A percentile compares a stretch with the other conserved stretches of the same genome.
phyloP scores from a whole-genome alignment of 1,140 invertebrate genomes.

The Drosophila bocki region DNA sequence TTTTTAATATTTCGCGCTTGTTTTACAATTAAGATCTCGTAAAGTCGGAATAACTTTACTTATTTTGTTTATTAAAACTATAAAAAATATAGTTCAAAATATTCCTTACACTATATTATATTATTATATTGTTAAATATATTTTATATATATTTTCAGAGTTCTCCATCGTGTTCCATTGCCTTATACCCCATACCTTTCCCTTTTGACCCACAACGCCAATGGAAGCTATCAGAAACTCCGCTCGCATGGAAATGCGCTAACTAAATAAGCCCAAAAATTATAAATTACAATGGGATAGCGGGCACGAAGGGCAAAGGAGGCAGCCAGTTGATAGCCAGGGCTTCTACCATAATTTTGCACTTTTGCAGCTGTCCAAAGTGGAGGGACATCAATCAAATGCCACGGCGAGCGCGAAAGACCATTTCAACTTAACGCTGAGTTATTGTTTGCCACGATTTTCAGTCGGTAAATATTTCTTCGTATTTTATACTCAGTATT shows the following conservation, averaged over 20 bases:
- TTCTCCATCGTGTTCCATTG: not conserved
- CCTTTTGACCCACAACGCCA: not conserved
- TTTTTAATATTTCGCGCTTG: too few species aligned
- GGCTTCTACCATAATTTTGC: constrained; percentile 47
- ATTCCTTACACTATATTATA: too few species aligned
- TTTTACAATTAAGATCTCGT: too few species aligned
- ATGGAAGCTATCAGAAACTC: constrained; percentile 22
- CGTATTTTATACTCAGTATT: constrained; percentile 18
- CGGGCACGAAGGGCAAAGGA: constrained; percentile 49
- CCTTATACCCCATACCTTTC: constrained; percentile 1
- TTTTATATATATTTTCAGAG: not conserved
- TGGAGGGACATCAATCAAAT: constrained; percentile 72
- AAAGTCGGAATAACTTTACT: too few species aligned
- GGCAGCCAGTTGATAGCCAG: constrained; percentile 53
- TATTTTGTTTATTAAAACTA: too few species aligned
- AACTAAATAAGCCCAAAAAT: constrained; percentile 52
- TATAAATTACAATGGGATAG: constrained; percentile 70
- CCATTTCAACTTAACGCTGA: constrained; percentile 64
- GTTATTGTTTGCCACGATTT: constrained; percentile 48
- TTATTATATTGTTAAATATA: not conserved
- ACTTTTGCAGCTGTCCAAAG: constrained; percentile 69
- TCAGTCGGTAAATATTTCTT: constrained; percentile 22
- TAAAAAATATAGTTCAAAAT: too few species aligned
- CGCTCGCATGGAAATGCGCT: constrained; percentile 38
- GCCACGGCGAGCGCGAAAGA: constrained; percentile 47